These are phyloP conservation scores for Columba janthina DNA, from an alignment of 2,113 vertebrate species.

Conservation along the genomic window DNA sequence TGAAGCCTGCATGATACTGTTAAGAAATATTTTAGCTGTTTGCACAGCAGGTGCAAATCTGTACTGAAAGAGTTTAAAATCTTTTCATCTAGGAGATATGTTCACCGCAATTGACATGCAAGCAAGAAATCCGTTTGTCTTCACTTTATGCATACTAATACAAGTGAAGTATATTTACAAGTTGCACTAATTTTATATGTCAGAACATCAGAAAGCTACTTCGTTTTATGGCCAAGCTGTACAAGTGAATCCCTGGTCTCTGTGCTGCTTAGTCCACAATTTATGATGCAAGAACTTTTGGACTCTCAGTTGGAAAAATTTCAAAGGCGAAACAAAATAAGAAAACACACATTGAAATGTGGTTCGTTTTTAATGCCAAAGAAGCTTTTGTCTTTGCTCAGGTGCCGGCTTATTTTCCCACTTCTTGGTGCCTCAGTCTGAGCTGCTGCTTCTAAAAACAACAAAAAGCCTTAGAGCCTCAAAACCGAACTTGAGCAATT, in stretches of 20 bases:
- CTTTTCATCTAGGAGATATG: neutral
- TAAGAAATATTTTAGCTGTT: neutral
- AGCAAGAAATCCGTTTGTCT: neutral
- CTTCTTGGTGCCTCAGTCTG: neutral
- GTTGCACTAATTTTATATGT: neutral
- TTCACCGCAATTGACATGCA: neutral
- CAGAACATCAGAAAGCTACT: neutral
- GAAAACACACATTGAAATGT: neutral
- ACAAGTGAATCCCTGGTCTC: neutral
- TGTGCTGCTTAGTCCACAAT: neutral
- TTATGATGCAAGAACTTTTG: neutral
- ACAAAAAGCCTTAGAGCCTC: neutral
- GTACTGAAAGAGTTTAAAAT: neutral
- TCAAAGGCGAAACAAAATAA: neutral
- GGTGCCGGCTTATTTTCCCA: neutral
- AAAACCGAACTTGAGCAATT: neutral
- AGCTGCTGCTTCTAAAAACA: neutral
- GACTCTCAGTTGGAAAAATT: neutral
- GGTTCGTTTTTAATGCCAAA: neutral
- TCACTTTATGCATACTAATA: neutral
- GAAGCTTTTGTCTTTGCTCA: conserved; percentile 30
- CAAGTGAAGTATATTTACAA: neutral
- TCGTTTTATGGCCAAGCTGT: neutral
- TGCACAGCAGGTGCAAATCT: neutral
- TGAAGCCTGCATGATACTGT: neutral